These are phyloP conservation scores for Lordiphosa andalusiaca DNA, from an alignment of 2,888 invertebrate genomes.

Conservation along the genomic window DNA sequence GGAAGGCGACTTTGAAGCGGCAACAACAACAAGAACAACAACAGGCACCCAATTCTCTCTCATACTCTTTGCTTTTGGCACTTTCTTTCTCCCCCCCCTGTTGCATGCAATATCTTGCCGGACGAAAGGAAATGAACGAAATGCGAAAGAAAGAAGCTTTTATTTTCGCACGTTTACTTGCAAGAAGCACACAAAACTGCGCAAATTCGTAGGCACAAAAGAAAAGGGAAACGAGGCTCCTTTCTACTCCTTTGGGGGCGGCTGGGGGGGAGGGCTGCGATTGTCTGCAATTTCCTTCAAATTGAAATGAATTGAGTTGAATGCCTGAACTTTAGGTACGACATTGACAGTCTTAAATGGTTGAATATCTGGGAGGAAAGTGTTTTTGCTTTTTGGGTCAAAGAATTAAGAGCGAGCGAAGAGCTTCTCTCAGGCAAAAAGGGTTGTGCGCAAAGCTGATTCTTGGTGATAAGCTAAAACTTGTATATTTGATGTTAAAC, in stretches of 20 bases:
- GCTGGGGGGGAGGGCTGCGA: no score
- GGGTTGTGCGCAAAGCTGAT: no score
- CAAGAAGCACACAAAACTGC: constrained; percentile 8
- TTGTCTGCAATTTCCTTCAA: constrained; percentile 21
- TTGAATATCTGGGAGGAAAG: constrained; percentile 5
- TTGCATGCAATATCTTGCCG: constrained; percentile 36
- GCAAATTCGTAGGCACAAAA: constrained; percentile 16
- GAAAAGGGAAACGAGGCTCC: constrained; percentile 3
- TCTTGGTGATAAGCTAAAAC: no score
- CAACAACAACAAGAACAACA: not conserved
- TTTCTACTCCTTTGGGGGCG: constrained; percentile 7
- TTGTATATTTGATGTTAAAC: no score
- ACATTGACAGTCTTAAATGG: constrained; percentile 20
- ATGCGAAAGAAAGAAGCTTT: constrained; percentile 47
- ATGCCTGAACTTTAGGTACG: not conserved
- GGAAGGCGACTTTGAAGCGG: constrained; percentile 33
- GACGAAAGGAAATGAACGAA: constrained; percentile 31
- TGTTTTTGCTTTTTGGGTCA: no score
- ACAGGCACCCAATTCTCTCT: constrained; percentile 6
- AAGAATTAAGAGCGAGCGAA: no score
- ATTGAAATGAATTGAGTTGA: constrained; percentile 14
- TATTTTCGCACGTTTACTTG: constrained; percentile 47
- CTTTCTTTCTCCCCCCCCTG: not conserved
- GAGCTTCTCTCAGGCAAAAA: no score
- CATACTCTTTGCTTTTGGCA: constrained; percentile 1